phyloP scores from a whole-genome alignment of 2,113 vertebrate genomes.

The Ceratotherium simum region DNA sequence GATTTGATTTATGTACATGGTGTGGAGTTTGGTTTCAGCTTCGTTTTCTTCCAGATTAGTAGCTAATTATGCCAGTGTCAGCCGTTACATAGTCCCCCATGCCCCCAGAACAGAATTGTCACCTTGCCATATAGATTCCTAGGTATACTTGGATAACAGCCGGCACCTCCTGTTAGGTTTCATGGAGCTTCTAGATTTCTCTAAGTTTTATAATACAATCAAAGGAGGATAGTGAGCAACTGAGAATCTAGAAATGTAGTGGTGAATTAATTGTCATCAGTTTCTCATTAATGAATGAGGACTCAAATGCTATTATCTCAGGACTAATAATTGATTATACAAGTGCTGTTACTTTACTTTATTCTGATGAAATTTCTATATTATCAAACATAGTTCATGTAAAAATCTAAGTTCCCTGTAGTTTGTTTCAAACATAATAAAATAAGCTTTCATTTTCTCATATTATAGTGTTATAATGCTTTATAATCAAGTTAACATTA shows the following conservation, averaged over 20 bases:
- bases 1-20: not conserved
- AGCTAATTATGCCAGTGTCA: not conserved
- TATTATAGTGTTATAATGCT: conserved; percentile 27
- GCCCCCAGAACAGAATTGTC: not conserved
- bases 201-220: not conserved
- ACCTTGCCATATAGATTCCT: not conserved
- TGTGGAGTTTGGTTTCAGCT: not conserved
- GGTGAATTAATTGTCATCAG: not conserved
- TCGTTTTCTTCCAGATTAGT: not conserved
- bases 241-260: not conserved
- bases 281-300: not conserved
- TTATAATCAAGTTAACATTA: conserved; percentile 40
- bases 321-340: not conserved
- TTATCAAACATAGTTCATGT: not conserved
- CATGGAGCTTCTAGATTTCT: not conserved
- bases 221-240: not conserved
- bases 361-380: not conserved
- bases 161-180: not conserved
- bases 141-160: not conserved
- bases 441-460: not conserved
- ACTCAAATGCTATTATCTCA: not conserved
- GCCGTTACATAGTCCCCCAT: accelerated
- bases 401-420: conserved; percentile 40
- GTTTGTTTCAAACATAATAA: conserved; percentile 20
- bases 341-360: not conserved